These are phyloP conservation scores for Acronicta leporina DNA, from an alignment of 2,888 invertebrate genomes.

Conservation along the genomic window DNA sequence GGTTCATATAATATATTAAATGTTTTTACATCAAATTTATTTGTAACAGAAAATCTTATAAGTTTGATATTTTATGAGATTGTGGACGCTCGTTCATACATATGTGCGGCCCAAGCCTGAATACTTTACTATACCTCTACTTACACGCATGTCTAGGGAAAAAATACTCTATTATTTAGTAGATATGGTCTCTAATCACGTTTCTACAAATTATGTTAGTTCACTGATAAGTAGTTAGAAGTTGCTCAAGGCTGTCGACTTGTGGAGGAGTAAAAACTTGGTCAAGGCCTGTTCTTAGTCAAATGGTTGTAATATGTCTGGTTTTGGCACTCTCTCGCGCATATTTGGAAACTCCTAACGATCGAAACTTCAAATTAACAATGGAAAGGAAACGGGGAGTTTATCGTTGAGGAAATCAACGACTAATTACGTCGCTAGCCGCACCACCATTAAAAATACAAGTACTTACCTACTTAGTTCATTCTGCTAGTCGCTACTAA, in stretches of 20 bases:
- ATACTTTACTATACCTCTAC: constrained; percentile 30
- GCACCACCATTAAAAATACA: too few relatives aligned
- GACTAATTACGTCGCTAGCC: constrained; percentile 18
- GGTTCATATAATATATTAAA: background rate
- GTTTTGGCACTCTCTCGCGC: constrained; percentile 48
- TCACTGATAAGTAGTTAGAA: constrained; percentile 67
- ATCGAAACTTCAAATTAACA: constrained; percentile 18
- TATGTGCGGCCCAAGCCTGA: constrained; percentile 31
- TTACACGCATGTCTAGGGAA: constrained; percentile 10
- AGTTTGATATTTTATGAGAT: constrained; percentile 31
- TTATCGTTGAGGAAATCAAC: constrained; percentile 31
- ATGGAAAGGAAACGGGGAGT: constrained; percentile 30
- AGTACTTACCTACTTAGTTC: too few relatives aligned
- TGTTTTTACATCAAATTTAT: constrained; percentile 16
- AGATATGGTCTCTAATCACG: constrained; percentile 15
- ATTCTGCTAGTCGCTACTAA: background rate
- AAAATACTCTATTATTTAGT: constrained; percentile 9
- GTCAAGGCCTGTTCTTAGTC: constrained; percentile 69
- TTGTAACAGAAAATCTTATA: constrained; percentile 30
- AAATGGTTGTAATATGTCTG: constrained; percentile 53
- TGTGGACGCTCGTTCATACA: constrained; percentile 38
- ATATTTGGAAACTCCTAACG: constrained; percentile 35
- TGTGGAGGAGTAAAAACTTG: constrained; percentile 73
- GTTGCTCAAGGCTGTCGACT: constrained; percentile 72
- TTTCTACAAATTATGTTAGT: constrained; percentile 27